Base-by-base conservation (phyloP, 2,113 vertebrate genomes). In the Planiliza haematocheilus region DNA sequence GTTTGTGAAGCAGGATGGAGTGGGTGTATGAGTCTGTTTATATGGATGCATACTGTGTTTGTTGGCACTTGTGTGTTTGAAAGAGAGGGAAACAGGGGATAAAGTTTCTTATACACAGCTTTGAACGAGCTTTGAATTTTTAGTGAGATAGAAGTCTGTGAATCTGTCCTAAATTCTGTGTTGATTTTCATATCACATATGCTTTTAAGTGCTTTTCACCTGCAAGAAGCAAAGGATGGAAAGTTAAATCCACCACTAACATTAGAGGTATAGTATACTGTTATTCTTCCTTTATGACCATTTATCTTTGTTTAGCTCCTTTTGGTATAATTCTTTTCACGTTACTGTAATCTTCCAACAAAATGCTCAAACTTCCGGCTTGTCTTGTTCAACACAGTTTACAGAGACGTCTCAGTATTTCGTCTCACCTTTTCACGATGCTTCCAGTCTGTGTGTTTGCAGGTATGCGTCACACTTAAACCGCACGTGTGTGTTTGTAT, bases 81-180 rank as follows among this genome's bases (percentile, higher is more conserved):
- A 46, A 0, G 7, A 5, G 16, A 4, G 48, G 49, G 37, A 34
- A 43, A 17, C n/a, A 24, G 0, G 10, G 10, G 62, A 45, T 50
- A 58, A 58, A 48, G 24, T 39, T 51, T 55, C 41, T 43, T 83
- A 87, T 88, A 88, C 84, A 77, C 64, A 49, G 46, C 58, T 82
- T 64, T 76, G 45, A 70, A 65, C 67, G 43, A 71, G 79, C 70
- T 79, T 77, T 48, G 67, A 78, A 57, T 73, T 74, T 78, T 65
- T 72, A 70, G 70, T 73, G 84, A 82, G 69, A 71, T 17, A 41
- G 63, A 86, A 78, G 70, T 78, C 71, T 79, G 45, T n/a, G 51
- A 56, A 71, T 71, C 69, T 48, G 39, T 68, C 65, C 46, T 50
- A 38, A 70, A 71, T 68, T 68, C 21, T 11, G 20, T 36, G 51